A percentile compares a stretch with the other conserved stretches of the same genome.
Conservation (phyloP, 1,140 invertebrate species). For the Rhynchophorus ferrugineus region DNA sequence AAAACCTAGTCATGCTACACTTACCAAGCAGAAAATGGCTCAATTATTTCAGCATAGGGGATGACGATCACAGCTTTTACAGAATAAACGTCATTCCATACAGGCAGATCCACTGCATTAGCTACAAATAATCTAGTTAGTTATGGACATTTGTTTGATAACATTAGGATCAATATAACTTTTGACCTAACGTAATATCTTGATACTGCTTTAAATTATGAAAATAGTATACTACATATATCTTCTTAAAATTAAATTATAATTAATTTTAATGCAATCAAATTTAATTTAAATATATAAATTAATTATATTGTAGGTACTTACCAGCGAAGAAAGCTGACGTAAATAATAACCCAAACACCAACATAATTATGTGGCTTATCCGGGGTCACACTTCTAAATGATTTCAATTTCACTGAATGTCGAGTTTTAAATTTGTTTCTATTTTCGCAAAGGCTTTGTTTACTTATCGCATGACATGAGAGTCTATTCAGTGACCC, state of each 20-base stretch:
- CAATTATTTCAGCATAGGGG: constrained; percentile 87
- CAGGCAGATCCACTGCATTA: constrained; percentile 38
- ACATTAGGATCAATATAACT: too few relatives aligned
- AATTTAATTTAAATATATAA: too few relatives aligned
- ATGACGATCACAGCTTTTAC: constrained; percentile 70
- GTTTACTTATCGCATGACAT: constrained; percentile 5
- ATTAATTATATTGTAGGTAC: too few relatives aligned
- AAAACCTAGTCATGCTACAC: not conserved
- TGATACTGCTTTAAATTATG: too few relatives aligned
- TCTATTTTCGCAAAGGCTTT: constrained; percentile 7
- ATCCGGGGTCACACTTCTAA: not conserved
- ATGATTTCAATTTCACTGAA: not conserved
- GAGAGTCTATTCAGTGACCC: constrained; percentile 1
- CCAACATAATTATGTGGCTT: constrained; percentile 5
- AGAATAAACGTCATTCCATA: constrained; percentile 63
- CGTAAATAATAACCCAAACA: constrained; percentile 4
- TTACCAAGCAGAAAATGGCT: constrained; percentile 84
- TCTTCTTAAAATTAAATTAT: too few relatives aligned
- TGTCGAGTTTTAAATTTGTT: not conserved
- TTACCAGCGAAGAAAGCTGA: constrained; percentile 3
- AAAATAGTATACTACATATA: too few relatives aligned
- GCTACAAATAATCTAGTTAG: constrained; percentile 3
- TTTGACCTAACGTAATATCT: too few relatives aligned
- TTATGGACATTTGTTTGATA: too few relatives aligned
- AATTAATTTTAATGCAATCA: too few relatives aligned